phyloP scores from a whole-genome alignment of 2,888 invertebrate species.

The Pseudococcus longispinus region DNA sequence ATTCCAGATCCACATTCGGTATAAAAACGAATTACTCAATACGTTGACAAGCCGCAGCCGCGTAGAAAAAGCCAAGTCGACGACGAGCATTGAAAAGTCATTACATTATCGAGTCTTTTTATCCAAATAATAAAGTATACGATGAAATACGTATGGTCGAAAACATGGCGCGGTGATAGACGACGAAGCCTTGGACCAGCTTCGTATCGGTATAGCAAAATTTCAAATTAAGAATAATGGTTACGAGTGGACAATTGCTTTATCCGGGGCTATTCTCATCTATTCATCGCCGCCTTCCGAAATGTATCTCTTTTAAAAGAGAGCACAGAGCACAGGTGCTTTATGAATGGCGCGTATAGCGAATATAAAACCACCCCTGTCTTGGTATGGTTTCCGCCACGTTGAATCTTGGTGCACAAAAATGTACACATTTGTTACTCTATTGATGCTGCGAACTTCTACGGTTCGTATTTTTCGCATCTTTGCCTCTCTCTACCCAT shows the following conservation, averaged over 20 bases:
- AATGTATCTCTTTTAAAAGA: not conserved
- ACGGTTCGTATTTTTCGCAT: too few relatives aligned
- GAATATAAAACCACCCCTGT: not conserved
- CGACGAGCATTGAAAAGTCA: not conserved
- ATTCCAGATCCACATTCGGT: not conserved
- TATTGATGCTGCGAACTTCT: not conserved
- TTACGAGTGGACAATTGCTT: not conserved
- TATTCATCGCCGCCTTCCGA: constrained; percentile 12
- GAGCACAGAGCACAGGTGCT: constrained; percentile 13
- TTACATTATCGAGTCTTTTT: constrained; percentile 13
- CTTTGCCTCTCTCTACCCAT: not conserved
- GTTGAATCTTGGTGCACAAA: not conserved
- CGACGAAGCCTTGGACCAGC: too few relatives aligned
- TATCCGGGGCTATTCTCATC: not conserved
- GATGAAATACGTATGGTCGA: not conserved
- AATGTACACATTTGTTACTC: not conserved
- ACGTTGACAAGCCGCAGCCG: not conserved
- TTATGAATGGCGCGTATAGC: not conserved
- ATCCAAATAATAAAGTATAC: not conserved
- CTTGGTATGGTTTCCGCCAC: not conserved
- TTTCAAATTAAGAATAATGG: constrained; percentile 18
- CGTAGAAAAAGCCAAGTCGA: not conserved
- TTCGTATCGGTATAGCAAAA: not conserved
- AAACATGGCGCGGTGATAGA: not conserved
- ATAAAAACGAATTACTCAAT: constrained; percentile 13